These are phyloP conservation scores for Pipistrellus nathusii DNA, from an alignment of 2,797 vertebrate species.

Conservation along the genomic window DNA sequence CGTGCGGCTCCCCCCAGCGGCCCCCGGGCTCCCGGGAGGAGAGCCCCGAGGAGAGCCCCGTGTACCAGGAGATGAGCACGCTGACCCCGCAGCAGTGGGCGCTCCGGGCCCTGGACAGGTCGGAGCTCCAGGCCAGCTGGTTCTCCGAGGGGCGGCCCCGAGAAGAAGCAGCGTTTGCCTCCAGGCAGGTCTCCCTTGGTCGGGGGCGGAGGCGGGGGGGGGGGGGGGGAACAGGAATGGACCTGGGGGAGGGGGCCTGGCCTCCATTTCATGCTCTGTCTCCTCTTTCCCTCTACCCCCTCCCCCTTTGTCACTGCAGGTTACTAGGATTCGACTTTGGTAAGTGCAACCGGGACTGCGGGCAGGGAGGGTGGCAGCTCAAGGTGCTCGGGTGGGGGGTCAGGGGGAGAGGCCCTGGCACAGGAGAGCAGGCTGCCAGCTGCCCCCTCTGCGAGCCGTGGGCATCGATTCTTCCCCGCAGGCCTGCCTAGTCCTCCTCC, in stretches of 20 bases:
- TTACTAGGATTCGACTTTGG: not conserved
- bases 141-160: not conserved
- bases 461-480: not conserved
- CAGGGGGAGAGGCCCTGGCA: accelerated
- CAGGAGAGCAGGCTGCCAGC: not conserved
- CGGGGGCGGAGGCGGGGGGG: no score
- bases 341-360: conserved; percentile 45
- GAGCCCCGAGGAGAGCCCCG: not conserved
- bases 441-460: not conserved
- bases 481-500: not conserved
- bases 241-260: not conserved
- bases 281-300: not conserved
- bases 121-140: not conserved
- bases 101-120: not conserved
- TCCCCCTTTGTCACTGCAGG: not conserved
- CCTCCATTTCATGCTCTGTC: not conserved
- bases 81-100: not conserved
- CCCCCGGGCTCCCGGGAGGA: accelerated
- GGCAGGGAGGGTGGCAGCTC: not conserved
- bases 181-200: conserved; percentile 32
- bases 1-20: not conserved
- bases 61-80: not conserved
- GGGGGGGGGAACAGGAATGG: accelerated
- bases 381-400: not conserved
- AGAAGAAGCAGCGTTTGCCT: not conserved